These are phyloP conservation scores for Zelleria hepariella DNA, from an alignment of 2,888 invertebrate species.

Conservation along the genomic window DNA sequence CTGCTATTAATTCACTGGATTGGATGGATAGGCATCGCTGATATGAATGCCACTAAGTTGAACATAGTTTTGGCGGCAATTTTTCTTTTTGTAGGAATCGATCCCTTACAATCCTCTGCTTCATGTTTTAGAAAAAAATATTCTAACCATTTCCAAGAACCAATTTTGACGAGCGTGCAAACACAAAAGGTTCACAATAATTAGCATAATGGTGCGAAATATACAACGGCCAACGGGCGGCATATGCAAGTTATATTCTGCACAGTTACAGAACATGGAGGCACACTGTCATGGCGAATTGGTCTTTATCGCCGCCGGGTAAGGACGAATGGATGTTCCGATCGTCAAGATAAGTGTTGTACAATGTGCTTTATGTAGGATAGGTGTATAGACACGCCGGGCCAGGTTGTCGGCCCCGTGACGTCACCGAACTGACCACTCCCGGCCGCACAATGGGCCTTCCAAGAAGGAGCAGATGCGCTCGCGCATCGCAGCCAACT, in stretches of 20 bases:
- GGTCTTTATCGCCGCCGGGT: neutral
- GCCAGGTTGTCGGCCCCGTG: conserved; percentile 68
- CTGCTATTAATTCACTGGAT: neutral
- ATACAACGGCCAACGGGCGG: neutral
- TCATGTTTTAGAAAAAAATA: neutral
- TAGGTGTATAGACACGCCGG: conserved; percentile 21
- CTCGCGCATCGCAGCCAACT: conserved; percentile 30
- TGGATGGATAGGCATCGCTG: neutral
- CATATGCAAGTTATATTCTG: neutral
- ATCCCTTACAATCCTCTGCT: too few relatives aligned
- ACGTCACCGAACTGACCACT: conserved; percentile 69
- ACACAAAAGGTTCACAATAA: conserved; percentile 1
- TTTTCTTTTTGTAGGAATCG: neutral
- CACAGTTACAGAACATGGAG: neutral
- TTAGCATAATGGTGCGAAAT: conserved; percentile 4
- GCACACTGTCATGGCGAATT: neutral
- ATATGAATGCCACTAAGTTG: neutral
- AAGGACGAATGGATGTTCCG: neutral
- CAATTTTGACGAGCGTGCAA: neutral
- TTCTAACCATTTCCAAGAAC: neutral
- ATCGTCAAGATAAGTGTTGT: neutral
- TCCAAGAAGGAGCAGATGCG: conserved; percentile 69
- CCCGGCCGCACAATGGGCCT: conserved; percentile 63
- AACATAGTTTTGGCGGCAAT: neutral
- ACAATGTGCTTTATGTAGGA: conserved; percentile 7